These are phyloP conservation scores for Loripinus fragilis DNA, from an alignment of 2,888 invertebrate genomes.

Conservation along the genomic window DNA sequence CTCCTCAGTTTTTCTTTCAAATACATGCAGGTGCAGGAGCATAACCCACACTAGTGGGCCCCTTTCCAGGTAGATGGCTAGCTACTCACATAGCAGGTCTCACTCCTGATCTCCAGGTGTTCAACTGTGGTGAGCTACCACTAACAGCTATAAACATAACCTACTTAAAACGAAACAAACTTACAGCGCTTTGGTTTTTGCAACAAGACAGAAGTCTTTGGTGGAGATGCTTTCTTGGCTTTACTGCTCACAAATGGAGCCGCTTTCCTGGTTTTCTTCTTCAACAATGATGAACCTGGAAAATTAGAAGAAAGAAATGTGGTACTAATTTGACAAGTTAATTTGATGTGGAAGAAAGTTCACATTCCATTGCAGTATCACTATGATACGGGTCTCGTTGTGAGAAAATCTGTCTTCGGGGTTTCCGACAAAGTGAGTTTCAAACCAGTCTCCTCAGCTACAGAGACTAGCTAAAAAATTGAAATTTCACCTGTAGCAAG, in stretches of 20 bases:
- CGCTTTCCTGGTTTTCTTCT: constrained; percentile 51
- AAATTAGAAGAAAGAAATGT: neutral
- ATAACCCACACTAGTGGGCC: too few relatives aligned
- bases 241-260: constrained; percentile 54
- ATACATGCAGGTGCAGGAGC: too few relatives aligned
- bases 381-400: neutral
- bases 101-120: too few relatives aligned
- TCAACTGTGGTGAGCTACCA: neutral
- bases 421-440: too few relatives aligned
- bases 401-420: too few relatives aligned
- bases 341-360: neutral
- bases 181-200: constrained; percentile 56
- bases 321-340: neutral
- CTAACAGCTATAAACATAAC: neutral
- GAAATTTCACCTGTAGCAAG: too few relatives aligned
- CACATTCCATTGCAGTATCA: neutral
- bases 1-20: neutral
- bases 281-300: constrained; percentile 54
- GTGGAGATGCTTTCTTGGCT: constrained; percentile 49
- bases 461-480: too few relatives aligned
- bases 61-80: too few relatives aligned
- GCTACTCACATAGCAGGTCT: too few relatives aligned
- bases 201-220: constrained; percentile 41
- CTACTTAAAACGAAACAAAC: constrained; percentile 22
- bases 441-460: too few relatives aligned